These are phyloP conservation scores for Copidosoma floridanum DNA, from an alignment of 1,140 invertebrate species.

Conservation along the genomic window DNA sequence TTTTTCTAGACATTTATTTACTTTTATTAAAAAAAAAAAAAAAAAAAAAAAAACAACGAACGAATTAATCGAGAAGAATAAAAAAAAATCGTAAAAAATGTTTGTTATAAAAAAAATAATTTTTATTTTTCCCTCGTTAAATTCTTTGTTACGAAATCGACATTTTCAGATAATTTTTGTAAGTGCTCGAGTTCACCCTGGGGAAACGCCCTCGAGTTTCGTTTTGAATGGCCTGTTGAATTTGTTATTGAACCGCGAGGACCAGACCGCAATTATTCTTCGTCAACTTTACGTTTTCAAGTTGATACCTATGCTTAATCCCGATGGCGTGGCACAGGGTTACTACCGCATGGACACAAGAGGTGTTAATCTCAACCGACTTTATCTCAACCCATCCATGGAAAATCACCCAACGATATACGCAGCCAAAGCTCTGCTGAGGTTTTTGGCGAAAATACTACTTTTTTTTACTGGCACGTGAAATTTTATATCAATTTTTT, in stretches of 20 bases:
- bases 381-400: constrained; percentile 76
- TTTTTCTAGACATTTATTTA: too few species aligned
- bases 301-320: constrained; percentile 85
- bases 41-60: too few species aligned
- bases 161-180: constrained; percentile 71
- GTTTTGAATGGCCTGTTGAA: constrained; percentile 90
- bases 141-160: neutral
- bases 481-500: too few species aligned
- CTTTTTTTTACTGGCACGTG: neutral
- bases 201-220: constrained; percentile 92
- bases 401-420: constrained; percentile 80
- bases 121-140: neutral
- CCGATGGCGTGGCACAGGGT: constrained; percentile 86
- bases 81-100: too few species aligned
- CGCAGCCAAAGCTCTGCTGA: constrained; percentile 76
- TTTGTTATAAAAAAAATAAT: constrained; percentile 2
- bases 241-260: constrained; percentile 71
- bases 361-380: constrained; percentile 86
- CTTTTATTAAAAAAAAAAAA: too few species aligned
- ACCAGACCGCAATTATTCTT: constrained; percentile 70
- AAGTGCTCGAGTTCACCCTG: constrained; percentile 88
- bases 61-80: too few species aligned
- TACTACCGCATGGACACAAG: constrained; percentile 87
- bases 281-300: constrained; percentile 86
- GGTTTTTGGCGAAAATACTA: constrained; percentile 55